These are phyloP conservation scores for Syngnathoides biaculeatus DNA, from an alignment of 2,113 vertebrate genomes.

Conservation along the genomic window DNA sequence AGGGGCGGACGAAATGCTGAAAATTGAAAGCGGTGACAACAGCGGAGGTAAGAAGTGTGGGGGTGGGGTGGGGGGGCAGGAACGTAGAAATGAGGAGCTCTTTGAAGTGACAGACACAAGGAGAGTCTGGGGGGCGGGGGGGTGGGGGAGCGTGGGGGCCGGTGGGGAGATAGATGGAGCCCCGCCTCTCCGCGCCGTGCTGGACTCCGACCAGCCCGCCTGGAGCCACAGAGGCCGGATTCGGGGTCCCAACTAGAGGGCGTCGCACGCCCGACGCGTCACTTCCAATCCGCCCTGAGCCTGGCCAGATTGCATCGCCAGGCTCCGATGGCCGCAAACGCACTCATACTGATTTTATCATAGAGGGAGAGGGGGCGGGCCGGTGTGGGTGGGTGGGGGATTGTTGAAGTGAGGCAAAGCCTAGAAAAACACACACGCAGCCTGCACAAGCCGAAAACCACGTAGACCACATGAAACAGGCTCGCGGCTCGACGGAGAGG, in stretches of 20 bases:
- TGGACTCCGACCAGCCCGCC: slow-evolving; percentile 64
- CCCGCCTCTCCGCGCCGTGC: slow-evolving; percentile 46
- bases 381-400: too few species aligned
- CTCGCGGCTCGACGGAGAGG: slow-evolving; percentile 26
- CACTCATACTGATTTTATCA: slow-evolving; percentile 58
- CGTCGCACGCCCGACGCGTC: slow-evolving; percentile 52
- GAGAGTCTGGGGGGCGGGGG: slow-evolving; percentile 18
- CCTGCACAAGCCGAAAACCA: slow-evolving; percentile 40
- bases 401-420: slow-evolving; percentile 22
- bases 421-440: slow-evolving; percentile 23
- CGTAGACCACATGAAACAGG: slow-evolving; percentile 38
- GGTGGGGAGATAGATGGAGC: slow-evolving; percentile 16
- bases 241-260: slow-evolving; percentile 46
- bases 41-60: slow-evolving; percentile 20
- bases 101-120: slow-evolving; percentile 51
- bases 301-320: slow-evolving; percentile 55
- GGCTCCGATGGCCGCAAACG: slow-evolving; percentile 38
- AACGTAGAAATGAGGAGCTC: slow-evolving; percentile 23
- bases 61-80: too few species aligned
- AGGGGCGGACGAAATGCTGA: slow-evolving; percentile 1
- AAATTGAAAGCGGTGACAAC: slow-evolving; percentile 9
- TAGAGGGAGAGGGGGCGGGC: slow-evolving; percentile 36
- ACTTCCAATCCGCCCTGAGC: slow-evolving; percentile 56
- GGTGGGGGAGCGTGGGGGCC: neutral
- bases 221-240: slow-evolving; percentile 57